These are phyloP conservation scores for Phalera bucephala DNA, from an alignment of 2,888 invertebrate genomes.

Conservation along the genomic window DNA sequence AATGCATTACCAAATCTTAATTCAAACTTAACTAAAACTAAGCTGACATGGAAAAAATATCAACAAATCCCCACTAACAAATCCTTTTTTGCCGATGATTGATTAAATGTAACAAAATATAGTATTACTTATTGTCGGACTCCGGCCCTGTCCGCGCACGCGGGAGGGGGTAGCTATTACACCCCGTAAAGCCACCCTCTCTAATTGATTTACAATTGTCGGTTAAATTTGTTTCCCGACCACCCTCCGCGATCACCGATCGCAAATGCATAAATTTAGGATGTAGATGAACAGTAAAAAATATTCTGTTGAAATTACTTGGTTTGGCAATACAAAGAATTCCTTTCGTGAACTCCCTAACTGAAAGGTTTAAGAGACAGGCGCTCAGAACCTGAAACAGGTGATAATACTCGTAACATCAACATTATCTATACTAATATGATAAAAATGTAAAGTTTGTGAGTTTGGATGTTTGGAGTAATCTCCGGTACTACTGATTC, in stretches of 20 bases:
- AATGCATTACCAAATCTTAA: too few relatives aligned
- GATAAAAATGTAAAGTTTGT: too few relatives aligned
- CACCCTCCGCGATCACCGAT: slow-evolving; percentile 70
- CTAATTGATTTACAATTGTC: slow-evolving; percentile 84
- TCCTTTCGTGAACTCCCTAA: too few relatives aligned
- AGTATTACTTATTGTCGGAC: slow-evolving; percentile 16
- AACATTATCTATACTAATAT: too few relatives aligned
- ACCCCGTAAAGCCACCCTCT: slow-evolving; percentile 76
- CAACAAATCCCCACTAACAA: slow-evolving; percentile 1
- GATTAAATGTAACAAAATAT: slow-evolving; percentile 10
- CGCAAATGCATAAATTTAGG: slow-evolving; percentile 60
- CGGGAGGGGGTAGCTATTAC: slow-evolving; percentile 67
- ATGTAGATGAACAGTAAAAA: slow-evolving; percentile 13
- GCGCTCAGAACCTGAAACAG: too few relatives aligned
- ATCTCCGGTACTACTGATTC: too few relatives aligned
- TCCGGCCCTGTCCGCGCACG: slow-evolving; percentile 57
- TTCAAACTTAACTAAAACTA: background rate
- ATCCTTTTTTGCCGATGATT: background rate
- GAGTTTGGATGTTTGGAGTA: too few relatives aligned
- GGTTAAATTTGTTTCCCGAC: slow-evolving; percentile 82
- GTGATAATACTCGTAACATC: too few relatives aligned
- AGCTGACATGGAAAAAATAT: background rate
- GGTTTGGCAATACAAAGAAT: too few relatives aligned
- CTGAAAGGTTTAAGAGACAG: too few relatives aligned
- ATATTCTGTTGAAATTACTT: too few relatives aligned